Percentiles rank a stretch among this genome's conserved stretches.
phyloP scores from a whole-genome alignment of 2,797 vertebrate genomes.

The Microtus agrestis region DNA sequence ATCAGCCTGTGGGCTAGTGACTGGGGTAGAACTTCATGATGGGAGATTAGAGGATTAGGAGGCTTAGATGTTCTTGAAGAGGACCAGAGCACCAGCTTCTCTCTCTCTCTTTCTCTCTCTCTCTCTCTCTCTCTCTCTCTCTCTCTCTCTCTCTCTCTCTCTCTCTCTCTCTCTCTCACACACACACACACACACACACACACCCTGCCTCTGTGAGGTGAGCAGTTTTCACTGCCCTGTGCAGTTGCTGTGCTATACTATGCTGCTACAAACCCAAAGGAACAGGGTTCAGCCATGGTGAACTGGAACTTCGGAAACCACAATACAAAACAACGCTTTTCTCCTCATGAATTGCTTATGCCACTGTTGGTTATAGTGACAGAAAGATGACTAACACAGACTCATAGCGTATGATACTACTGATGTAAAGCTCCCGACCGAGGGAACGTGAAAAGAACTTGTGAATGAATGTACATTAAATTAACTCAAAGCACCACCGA shows the following conservation, averaged over 20 bases:
- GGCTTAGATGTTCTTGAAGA: not conserved
- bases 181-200: no score
- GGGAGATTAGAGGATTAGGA: not conserved
- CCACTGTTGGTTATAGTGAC: not conserved
- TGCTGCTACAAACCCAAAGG: not conserved
- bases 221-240: not conserved
- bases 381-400: not conserved
- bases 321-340: not conserved
- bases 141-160: no score
- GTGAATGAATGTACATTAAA: not conserved
- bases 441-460: conserved; percentile 45
- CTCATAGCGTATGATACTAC: conserved; percentile 2
- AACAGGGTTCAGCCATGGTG: not conserved
- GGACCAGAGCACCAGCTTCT: no score
- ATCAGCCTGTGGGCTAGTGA: not conserved
- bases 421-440: conserved; percentile 51
- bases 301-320: not conserved
- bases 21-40: not conserved
- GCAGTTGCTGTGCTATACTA: not conserved
- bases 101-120: no score
- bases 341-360: not conserved
- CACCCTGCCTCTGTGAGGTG: not conserved
- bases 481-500: conserved; percentile 27
- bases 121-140: no score
- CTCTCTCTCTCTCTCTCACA: not conserved